These are phyloP conservation scores for Lucilia cuprina DNA, from an alignment of 1,140 invertebrate species.

Conservation along the genomic window DNA sequence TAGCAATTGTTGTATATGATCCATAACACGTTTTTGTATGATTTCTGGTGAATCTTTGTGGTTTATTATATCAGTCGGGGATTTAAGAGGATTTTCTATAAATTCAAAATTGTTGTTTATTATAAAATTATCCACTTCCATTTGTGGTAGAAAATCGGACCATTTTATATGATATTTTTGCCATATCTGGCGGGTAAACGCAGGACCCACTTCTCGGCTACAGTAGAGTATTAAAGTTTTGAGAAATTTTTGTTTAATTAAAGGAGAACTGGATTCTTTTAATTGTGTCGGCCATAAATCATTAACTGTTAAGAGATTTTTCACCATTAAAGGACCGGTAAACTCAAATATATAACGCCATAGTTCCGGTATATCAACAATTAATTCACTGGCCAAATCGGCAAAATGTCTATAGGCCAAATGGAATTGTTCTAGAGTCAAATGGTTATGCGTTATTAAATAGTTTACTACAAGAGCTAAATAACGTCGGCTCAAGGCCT, in stretches of 20 bases:
- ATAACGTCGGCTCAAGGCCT: constrained; percentile 56
- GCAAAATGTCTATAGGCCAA: constrained; percentile 67
- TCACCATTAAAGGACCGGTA: constrained; percentile 64
- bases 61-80: constrained; percentile 48
- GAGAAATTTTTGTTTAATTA: constrained; percentile 63
- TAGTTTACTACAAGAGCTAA: constrained; percentile 58
- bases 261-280: constrained; percentile 50
- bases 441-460: constrained; percentile 56
- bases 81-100: constrained; percentile 49
- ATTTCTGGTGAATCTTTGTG: constrained; percentile 45
- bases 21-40: constrained; percentile 51
- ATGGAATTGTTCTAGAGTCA: constrained; percentile 61
- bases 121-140: constrained; percentile 66
- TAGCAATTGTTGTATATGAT: constrained; percentile 65
- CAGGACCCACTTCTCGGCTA: constrained; percentile 64
- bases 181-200: constrained; percentile 66
- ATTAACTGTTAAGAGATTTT: constrained; percentile 62
- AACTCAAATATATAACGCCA: constrained; percentile 75
- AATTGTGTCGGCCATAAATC: constrained; percentile 64
- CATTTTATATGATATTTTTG: constrained; percentile 64
- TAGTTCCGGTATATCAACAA: constrained; percentile 77
- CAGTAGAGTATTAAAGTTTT: constrained; percentile 65
- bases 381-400: constrained; percentile 69
- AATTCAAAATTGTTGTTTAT: constrained; percentile 69
- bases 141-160: constrained; percentile 63